These are phyloP conservation scores for Acleris emargana DNA, from an alignment of 2,888 invertebrate genomes.

Conservation along the genomic window DNA sequence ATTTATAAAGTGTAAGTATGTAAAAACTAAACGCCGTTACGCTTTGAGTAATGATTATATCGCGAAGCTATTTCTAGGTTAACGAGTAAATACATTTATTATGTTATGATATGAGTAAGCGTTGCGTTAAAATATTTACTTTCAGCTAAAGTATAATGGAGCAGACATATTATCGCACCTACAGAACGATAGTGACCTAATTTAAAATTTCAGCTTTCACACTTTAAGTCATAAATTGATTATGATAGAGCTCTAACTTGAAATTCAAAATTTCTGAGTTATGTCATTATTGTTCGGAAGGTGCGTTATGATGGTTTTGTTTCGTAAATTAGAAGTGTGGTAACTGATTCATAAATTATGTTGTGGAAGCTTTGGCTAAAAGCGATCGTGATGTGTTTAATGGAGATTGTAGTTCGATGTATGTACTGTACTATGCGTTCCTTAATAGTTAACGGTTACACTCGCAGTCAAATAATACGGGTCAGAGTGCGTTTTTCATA, in stretches of 20 bases:
- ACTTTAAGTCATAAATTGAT: too few species aligned
- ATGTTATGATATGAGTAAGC: slow-evolving; percentile 5
- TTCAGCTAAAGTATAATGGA: slow-evolving; percentile 8
- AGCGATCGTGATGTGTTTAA: neutral
- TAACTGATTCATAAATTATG: neutral
- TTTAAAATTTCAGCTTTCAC: too few species aligned
- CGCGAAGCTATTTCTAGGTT: neutral
- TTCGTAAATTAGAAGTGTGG: slow-evolving; percentile 17
- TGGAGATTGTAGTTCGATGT: neutral
- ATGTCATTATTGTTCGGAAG: too few species aligned
- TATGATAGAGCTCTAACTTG: too few species aligned
- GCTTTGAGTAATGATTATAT: neutral
- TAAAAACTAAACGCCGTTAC: neutral
- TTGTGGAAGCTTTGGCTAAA: neutral
- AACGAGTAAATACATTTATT: slow-evolving; percentile 10
- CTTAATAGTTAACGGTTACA: too few species aligned
- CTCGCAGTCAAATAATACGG: too few species aligned
- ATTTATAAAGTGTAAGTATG: too few species aligned
- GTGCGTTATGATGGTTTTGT: slow-evolving; percentile 31
- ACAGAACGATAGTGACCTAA: too few species aligned
- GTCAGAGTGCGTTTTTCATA: too few species aligned
- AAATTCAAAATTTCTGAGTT: too few species aligned
- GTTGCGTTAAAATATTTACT: slow-evolving; percentile 31
- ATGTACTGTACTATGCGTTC: neutral
- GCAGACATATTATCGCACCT: neutral